These are phyloP conservation scores for Philotrypesis tridentata DNA, from an alignment of 1,140 invertebrate genomes.

Conservation along the genomic window DNA sequence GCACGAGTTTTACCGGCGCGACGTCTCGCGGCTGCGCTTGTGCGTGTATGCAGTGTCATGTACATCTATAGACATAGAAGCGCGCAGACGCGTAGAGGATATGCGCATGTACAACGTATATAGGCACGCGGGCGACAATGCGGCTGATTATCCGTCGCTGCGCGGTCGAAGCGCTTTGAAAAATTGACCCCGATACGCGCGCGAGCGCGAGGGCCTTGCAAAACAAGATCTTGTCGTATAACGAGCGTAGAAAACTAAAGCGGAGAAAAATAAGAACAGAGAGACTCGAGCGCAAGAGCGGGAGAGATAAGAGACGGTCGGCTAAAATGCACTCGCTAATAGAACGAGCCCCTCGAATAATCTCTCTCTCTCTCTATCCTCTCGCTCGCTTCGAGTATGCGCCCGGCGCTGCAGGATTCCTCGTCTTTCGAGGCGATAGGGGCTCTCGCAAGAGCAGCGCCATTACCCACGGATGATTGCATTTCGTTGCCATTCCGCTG, in stretches of 20 bases:
- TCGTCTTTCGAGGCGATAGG: neutral
- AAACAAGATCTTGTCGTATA: neutral
- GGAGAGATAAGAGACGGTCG: neutral
- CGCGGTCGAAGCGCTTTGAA: neutral
- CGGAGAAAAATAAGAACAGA: neutral
- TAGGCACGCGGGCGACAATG: neutral
- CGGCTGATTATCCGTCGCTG: neutral
- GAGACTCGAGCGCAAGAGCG: neutral
- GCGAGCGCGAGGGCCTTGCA: too few relatives aligned
- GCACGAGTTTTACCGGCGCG: neutral
- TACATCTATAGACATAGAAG: neutral
- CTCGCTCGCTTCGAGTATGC: neutral
- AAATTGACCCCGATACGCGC: neutral
- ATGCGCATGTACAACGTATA: too few relatives aligned
- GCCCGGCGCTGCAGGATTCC: neutral
- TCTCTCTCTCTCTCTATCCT: too few relatives aligned
- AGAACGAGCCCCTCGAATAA: neutral
- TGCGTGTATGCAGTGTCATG: neutral
- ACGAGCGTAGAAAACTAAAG: neutral
- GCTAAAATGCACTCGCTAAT: neutral
- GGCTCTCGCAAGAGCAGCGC: neutral
- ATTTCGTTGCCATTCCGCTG: conserved; percentile 18
- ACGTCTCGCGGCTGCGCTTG: too few relatives aligned
- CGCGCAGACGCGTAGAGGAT: too few relatives aligned
- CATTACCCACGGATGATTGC: conserved; percentile 32